Evolutionary conservation across 2,888 invertebrate species (phyloP).

Genomic region (Sipha maydis): DNA sequence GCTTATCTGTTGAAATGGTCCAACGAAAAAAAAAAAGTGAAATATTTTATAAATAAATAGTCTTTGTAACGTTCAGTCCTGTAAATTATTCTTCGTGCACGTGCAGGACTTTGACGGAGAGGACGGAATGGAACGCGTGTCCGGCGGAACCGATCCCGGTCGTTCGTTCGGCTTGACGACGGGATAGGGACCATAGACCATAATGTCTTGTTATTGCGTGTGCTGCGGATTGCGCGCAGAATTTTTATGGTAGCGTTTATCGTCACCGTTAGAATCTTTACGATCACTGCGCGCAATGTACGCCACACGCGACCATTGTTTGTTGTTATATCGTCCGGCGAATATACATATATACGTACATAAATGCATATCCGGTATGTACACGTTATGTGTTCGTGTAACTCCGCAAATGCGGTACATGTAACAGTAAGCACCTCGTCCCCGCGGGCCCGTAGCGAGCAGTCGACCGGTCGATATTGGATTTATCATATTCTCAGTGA

Average conservation of each 20-base stretch:
- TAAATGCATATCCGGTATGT: too few species aligned
- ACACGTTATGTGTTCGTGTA: too few species aligned
- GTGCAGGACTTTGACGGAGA: too few species aligned
- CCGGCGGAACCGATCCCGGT: not conserved
- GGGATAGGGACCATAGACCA: not conserved
- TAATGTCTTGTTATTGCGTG: not conserved
- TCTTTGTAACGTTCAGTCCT: too few species aligned
- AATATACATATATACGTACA: too few species aligned
- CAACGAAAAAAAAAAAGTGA: not conserved
- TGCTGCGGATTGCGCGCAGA: not conserved
- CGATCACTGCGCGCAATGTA: not conserved
- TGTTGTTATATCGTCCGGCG: not conserved
- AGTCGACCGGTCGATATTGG: not conserved
- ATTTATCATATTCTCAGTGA: too few species aligned
- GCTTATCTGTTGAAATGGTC: not conserved
- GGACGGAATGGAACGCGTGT: not conserved
- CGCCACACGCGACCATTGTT: not conserved
- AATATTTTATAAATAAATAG: not conserved
- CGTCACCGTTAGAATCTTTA: not conserved
- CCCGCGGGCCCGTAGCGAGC: not conserved
- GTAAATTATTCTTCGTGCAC: too few species aligned
- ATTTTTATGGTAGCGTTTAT: not conserved
- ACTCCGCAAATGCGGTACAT: too few species aligned
- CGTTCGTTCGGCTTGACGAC: not conserved
- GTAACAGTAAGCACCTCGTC: not conserved